A percentile compares a stretch with the other conserved stretches of the same genome.
phyloP scores from a whole-genome alignment of 1,140 invertebrate genomes.

The Apis florea region DNA sequence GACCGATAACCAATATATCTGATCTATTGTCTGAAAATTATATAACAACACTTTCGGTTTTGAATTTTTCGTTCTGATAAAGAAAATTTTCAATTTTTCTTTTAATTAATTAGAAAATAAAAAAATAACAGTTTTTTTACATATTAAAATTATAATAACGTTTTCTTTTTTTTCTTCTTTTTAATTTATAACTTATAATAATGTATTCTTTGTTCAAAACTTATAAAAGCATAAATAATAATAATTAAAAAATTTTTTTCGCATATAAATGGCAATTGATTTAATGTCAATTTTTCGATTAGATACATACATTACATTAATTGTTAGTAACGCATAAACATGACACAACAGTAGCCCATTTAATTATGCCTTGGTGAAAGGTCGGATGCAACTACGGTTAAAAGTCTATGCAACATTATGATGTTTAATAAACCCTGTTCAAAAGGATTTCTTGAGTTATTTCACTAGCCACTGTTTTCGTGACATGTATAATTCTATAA shows the following conservation, averaged over 20 bases:
- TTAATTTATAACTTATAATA: too few relatives aligned
- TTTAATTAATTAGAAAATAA: too few relatives aligned
- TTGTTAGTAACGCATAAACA: constrained; percentile 23
- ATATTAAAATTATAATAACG: neutral
- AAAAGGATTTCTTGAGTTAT: constrained; percentile 35
- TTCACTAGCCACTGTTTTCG: neutral
- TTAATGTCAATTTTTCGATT: neutral
- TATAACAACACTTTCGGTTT: neutral
- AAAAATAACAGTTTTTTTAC: neutral
- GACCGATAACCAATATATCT: constrained; percentile 4
- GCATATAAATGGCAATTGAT: neutral
- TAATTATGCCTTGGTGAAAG: constrained; percentile 61
- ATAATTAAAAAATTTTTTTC: neutral
- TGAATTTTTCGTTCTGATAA: neutral
- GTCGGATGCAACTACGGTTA: constrained; percentile 39
- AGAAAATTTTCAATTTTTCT: too few relatives aligned
- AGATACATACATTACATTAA: constrained; percentile 16
- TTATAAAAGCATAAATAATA: too few relatives aligned
- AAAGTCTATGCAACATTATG: constrained; percentile 38
- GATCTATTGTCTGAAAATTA: neutral
- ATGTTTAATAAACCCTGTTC: constrained; percentile 49
- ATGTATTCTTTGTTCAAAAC: neutral
- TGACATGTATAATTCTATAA: constrained; percentile 7
- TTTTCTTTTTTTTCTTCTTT: neutral
- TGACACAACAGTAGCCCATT: constrained; percentile 35